Conservation (phyloP, 2,888 invertebrate species). For the Philhelius pedissequus region DNA sequence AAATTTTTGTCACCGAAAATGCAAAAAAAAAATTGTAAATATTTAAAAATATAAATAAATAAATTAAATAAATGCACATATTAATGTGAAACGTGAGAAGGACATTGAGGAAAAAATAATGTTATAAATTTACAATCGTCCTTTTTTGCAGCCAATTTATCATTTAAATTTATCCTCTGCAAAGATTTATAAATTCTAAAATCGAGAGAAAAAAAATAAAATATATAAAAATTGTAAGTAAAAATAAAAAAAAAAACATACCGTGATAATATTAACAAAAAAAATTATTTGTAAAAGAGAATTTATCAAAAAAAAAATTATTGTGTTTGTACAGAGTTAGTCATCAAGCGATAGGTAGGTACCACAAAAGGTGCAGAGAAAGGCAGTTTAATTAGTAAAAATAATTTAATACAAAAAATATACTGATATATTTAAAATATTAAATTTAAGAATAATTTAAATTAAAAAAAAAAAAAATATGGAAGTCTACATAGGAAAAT, state of each 20-base stretch:
- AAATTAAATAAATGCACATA: constrained; percentile 35
- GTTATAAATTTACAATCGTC: constrained; percentile 29
- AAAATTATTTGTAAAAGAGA: constrained; percentile 36
- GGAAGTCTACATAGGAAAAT: constrained; percentile 47
- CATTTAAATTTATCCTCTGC: constrained; percentile 70
- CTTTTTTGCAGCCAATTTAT: constrained; percentile 63
- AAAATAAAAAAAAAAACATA: constrained; percentile 58
- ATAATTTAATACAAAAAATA: constrained; percentile 30
- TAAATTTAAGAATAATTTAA: constrained; percentile 70
- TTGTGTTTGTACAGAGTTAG: constrained; percentile 63
- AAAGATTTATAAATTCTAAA: constrained; percentile 7
- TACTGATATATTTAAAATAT: constrained; percentile 71
- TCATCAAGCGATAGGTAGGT: constrained; percentile 54
- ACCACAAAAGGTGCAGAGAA: constrained; percentile 46
- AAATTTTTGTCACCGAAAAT: constrained; percentile 52
- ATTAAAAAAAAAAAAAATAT: constrained; percentile 33
- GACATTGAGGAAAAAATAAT: constrained; percentile 20
- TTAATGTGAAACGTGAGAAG: constrained; percentile 28
- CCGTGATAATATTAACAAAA: constrained; percentile 68
- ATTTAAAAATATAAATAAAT: constrained; percentile 35
- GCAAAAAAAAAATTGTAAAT: constrained; percentile 64
- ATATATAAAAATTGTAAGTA: constrained; percentile 32
- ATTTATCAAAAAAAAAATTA: constrained; percentile 52
- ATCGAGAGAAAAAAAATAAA: constrained; percentile 1
- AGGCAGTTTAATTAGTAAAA: constrained; percentile 72